Base-by-base conservation (phyloP, 2,888 invertebrate species). In the Tachina grossa region DNA sequence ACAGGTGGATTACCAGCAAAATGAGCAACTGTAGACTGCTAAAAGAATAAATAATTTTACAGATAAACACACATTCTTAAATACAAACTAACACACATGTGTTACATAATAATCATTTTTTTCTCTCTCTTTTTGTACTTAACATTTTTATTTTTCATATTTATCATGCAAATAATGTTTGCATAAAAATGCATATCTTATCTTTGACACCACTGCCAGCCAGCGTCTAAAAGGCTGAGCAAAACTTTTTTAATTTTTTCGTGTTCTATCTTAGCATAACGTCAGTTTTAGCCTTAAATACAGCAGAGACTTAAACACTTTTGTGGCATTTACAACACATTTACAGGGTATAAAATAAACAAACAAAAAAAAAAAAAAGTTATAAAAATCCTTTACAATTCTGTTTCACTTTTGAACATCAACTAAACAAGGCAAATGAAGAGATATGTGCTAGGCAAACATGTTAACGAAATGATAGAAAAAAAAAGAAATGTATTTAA, bases 181-280 rank as follows among this genome's bases (percentile, higher is more conserved):
- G 85, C 85, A 82, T 82, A 82, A 75, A 76, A 80, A 66, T 76
- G 83, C 83, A 85, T 66, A 85, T 76, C 78, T 71, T 79, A 79
- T 79, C 69, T 71, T 82, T 71, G 57, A 31, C 31, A 31, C 31
- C 31, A 31, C 75, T 66, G 49, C 14, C 69, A 74, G 55, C 65
- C 69, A 75, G 55, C 65, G 41, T 83, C 71, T 65, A 77, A 76
- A 83, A 71, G 76, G 82, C 61, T 65, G 49, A 57, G 19, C 49
- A 13, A 66, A 65, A 59, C 74, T 81, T 43, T 68, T 74, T 74
- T 81, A 45, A 49, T 59, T 75, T 81, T 31, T 11, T 55, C 47
- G n/a, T 63, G 1, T 57, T 47, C 31, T 81, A 59, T 81, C 81
- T 81, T 59, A 69, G 76, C 49, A 69, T 55, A 49, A 82, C 55